phyloP scores from a whole-genome alignment of 2,888 invertebrate genomes.

The Meta bourneti region DNA sequence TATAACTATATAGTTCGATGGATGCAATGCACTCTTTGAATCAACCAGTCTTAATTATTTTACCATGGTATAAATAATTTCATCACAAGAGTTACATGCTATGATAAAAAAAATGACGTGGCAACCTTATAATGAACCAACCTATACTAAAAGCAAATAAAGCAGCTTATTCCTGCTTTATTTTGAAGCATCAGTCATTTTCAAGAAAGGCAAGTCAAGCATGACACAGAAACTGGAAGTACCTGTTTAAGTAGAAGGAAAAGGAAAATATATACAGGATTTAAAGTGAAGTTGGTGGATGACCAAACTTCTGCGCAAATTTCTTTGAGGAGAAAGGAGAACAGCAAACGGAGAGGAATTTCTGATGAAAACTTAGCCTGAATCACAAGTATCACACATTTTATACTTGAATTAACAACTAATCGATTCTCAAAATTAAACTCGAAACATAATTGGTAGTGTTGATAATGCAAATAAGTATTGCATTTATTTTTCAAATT shows the following conservation, averaged over 20 bases:
- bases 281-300: constrained; percentile 71
- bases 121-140: not conserved
- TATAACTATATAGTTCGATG: too few species aligned
- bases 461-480: too few species aligned
- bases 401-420: not conserved
- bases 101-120: not conserved
- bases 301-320: constrained; percentile 64
- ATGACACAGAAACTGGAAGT: constrained; percentile 41
- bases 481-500: too few species aligned
- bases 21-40: too few species aligned
- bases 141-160: constrained; percentile 17
- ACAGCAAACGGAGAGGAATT: constrained; percentile 72
- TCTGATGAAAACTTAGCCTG: constrained; percentile 70
- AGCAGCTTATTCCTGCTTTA: constrained; percentile 6
- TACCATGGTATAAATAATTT: too few species aligned
- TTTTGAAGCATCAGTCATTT: constrained; percentile 4
- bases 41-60: too few species aligned
- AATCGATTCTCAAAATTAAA: not conserved
- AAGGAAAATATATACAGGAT: constrained; percentile 7
- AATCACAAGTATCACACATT: constrained; percentile 46
- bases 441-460: not conserved
- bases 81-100: too few species aligned
- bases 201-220: constrained; percentile 32
- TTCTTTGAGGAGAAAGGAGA: constrained; percentile 66
- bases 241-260: constrained; percentile 51